A percentile compares a stretch with the other conserved stretches of the same genome.
phyloP scores from a whole-genome alignment of 2,888 invertebrate species.

The Strigamia transsilvanica region DNA sequence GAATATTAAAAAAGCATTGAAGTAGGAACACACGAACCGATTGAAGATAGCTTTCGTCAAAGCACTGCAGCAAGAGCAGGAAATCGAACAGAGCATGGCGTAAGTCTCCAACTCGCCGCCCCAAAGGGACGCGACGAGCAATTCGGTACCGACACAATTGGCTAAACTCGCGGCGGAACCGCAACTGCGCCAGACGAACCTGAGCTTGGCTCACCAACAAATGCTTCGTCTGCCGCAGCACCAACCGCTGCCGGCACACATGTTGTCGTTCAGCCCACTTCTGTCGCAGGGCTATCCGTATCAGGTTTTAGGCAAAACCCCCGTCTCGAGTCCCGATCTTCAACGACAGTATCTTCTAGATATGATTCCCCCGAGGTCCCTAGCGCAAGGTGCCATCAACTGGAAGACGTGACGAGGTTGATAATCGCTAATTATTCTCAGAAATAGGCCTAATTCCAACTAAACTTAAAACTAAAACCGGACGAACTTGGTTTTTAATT shows the following conservation, averaged over 20 bases:
- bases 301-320: slow-evolving; percentile 61
- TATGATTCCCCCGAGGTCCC: slow-evolving; percentile 78
- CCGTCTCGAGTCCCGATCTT: slow-evolving; percentile 67
- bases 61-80: slow-evolving; percentile 97
- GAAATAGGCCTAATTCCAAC: too few relatives aligned
- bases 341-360: slow-evolving; percentile 96
- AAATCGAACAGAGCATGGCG: slow-evolving; percentile 90
- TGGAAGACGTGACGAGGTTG: slow-evolving; percentile 54
- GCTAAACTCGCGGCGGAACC: slow-evolving; percentile 55
- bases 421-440: too few relatives aligned
- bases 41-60: slow-evolving; percentile 98
- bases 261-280: slow-evolving; percentile 77
- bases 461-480: too few relatives aligned
- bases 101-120: slow-evolving; percentile 65
- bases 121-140: slow-evolving; percentile 57
- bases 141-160: slow-evolving; percentile 55
- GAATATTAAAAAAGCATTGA: slow-evolving; percentile 96
- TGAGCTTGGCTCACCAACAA: slow-evolving; percentile 75
- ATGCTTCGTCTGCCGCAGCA: slow-evolving; percentile 72
- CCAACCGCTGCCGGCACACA: slow-evolving; percentile 79
- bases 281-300: slow-evolving; percentile 68
- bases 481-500: too few relatives aligned
- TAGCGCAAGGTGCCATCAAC: slow-evolving; percentile 57
- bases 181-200: slow-evolving; percentile 69
- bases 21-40: slow-evolving; percentile 97